Evolutionary conservation across 2,797 vertebrate genomes (phyloP).

Genomic region (Sebastes oblongus): DNA sequence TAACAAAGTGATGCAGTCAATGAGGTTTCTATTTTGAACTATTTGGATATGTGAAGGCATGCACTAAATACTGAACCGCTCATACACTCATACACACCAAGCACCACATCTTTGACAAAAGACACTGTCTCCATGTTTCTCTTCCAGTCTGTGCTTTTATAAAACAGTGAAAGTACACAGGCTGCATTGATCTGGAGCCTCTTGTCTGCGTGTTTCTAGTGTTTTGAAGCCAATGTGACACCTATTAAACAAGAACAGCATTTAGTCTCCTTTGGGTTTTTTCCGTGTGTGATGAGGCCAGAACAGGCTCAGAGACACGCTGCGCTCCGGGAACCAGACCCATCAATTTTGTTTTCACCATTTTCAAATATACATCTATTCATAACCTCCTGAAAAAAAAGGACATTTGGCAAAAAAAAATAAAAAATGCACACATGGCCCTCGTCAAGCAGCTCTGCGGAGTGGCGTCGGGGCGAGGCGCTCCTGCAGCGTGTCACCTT

Average conservation of each 20-base stretch:
- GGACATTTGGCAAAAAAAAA: slow-evolving; percentile 28
- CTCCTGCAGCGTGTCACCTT: slow-evolving; percentile 82
- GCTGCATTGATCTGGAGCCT: slow-evolving; percentile 51
- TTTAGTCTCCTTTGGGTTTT: slow-evolving; percentile 41
- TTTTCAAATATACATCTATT: slow-evolving; percentile 59
- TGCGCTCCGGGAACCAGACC: not conserved
- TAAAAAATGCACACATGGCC: slow-evolving; percentile 76
- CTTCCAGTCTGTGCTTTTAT: slow-evolving; percentile 26
- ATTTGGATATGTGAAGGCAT: slow-evolving; percentile 43
- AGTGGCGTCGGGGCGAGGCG: slow-evolving; percentile 53
- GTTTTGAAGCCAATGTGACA: slow-evolving; percentile 64
- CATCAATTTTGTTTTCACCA: slow-evolving; percentile 24
- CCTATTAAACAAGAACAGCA: slow-evolving; percentile 64
- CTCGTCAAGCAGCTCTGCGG: slow-evolving; percentile 64
- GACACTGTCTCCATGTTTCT: slow-evolving; percentile 29
- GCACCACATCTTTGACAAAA: slow-evolving; percentile 37
- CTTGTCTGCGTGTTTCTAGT: slow-evolving; percentile 34
- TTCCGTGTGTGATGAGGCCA: slow-evolving; percentile 52
- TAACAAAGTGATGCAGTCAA: slow-evolving; percentile 54
- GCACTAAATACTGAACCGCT: slow-evolving; percentile 30
- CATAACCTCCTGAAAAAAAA: slow-evolving; percentile 43
- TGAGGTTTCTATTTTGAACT: slow-evolving; percentile 36
- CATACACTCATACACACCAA: slow-evolving; percentile 1
- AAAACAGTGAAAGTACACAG: slow-evolving; percentile 55
- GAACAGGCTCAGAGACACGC: slow-evolving; percentile 17